Evolutionary conservation across 2,113 vertebrate genomes (phyloP).

Genomic region (Otis tarda): DNA sequence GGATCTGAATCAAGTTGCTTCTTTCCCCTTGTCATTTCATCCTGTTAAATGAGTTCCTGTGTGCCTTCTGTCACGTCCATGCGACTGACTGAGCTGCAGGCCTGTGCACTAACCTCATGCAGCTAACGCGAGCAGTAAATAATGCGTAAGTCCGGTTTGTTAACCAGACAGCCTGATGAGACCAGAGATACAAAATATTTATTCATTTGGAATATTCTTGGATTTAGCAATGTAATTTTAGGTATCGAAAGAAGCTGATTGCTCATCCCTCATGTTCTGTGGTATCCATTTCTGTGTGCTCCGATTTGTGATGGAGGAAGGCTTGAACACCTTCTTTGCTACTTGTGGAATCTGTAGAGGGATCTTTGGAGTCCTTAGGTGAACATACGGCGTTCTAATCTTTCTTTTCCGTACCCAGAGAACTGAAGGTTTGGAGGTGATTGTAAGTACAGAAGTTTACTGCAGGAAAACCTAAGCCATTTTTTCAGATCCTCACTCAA

Average conservation of each 20-base stretch:
- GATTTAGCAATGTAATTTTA: neutral
- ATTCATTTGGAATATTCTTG: neutral
- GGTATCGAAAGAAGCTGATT: neutral
- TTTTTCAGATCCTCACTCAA: neutral
- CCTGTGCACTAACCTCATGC: neutral
- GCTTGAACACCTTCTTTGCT: neutral
- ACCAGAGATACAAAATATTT: neutral
- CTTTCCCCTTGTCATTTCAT: neutral
- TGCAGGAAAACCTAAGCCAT: neutral
- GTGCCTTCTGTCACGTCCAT: neutral
- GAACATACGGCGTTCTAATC: fast-evolving
- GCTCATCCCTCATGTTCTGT: neutral
- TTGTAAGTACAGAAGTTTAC: fast-evolving
- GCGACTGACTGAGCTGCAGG: neutral
- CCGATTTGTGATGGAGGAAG: fast-evolving
- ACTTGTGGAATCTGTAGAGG: neutral
- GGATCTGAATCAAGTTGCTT: neutral
- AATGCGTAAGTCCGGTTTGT: neutral
- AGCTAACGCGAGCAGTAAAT: neutral
- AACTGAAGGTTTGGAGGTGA: neutral
- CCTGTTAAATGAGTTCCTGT: neutral
- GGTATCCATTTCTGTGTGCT: neutral
- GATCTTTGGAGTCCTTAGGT: neutral
- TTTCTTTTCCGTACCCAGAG: neutral
- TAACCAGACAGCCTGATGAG: neutral